Evolutionary conservation across 2,888 invertebrate species (phyloP), one percentile per base, ranked within the genome.

Genomic region (Macaria notata): DNA sequence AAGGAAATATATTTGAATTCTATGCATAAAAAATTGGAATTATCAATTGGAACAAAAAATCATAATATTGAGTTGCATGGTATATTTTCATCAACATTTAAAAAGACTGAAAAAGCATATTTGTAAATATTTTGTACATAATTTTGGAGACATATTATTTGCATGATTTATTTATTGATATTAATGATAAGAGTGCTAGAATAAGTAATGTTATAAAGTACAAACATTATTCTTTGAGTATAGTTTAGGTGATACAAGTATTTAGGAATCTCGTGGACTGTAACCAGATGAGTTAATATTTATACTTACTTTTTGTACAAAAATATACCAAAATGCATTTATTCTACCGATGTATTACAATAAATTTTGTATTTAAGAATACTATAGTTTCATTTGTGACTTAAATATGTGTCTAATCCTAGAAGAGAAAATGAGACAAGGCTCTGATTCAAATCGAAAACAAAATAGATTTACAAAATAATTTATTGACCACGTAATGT

Each of bases 261-360:
- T 59, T 59, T 45, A 62, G 57, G 64, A 67, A 65, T 68, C 59
- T 60, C 62, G 41, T 62, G 54, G 65, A 63, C 57, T 47, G 61
- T 64, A 59, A 62, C 53, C 45, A 62, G 46, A 61, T 60, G 59
- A 59, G 61, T 60, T 65, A 65, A 71, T 70, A 62, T 64, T 69
- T 70, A 72, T 77, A 79, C 19, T 19, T 41, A 36, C 33, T 67
- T 77, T 77, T 79, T 83, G 71, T 84, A 81, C 76, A 79, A 77
- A 76, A 75, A 76, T 78, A 71, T 79, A 75, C 74, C 72, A 76
- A 65, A 78, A 82, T 80, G 88, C 88, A 88, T 88, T 88, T 87
- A 86, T 75, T 76, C 72, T 72, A 73, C 56, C 38, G 55, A 59
- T 63, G 59, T 64, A 56, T 54, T 65, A 38, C 50, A 66, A 61